Conservation (phyloP, 2,888 invertebrate species). For the Pandemis corylana region DNA sequence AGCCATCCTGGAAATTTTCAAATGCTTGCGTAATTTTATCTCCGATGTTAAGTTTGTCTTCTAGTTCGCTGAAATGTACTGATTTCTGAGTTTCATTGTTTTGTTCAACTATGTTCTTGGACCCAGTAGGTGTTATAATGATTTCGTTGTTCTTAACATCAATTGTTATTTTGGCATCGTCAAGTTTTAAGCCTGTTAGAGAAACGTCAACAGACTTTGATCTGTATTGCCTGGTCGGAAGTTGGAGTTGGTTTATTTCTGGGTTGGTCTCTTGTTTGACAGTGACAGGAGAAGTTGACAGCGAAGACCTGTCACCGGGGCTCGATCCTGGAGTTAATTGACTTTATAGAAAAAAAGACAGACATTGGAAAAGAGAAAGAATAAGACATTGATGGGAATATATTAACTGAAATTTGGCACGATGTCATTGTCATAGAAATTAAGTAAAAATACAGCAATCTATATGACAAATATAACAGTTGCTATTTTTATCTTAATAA, state of each 20-base stretch:
- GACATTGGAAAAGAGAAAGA: slow-evolving; percentile 10
- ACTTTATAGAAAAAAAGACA: slow-evolving; percentile 50
- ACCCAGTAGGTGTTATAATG: slow-evolving; percentile 72
- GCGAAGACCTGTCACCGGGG: slow-evolving; percentile 74
- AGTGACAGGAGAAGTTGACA: slow-evolving; percentile 73
- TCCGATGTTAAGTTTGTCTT: slow-evolving; percentile 72
- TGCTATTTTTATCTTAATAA: too few species aligned
- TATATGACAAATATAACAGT: too few species aligned
- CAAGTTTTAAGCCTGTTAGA: slow-evolving; percentile 66
- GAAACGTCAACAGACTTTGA: slow-evolving; percentile 85
- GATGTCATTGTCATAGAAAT: neutral
- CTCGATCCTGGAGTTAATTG: slow-evolving; percentile 74
- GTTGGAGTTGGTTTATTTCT: slow-evolving; percentile 70
- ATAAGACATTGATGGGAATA: neutral
- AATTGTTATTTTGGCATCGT: slow-evolving; percentile 75
- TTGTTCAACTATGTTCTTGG: slow-evolving; percentile 59
- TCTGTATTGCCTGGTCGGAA: slow-evolving; percentile 76
- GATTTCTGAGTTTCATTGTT: slow-evolving; percentile 50
- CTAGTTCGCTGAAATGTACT: slow-evolving; percentile 62
- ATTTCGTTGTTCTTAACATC: slow-evolving; percentile 78
- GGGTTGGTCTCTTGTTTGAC: slow-evolving; percentile 63
- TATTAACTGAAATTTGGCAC: neutral
- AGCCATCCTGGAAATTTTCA: slow-evolving; percentile 73
- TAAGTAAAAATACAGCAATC: too few species aligned
- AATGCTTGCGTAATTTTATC: slow-evolving; percentile 69